Percentiles rank a stretch among this genome's conserved stretches.
phyloP scores from a whole-genome alignment of 2,888 invertebrate species.

The Polymixis flavicincta region DNA sequence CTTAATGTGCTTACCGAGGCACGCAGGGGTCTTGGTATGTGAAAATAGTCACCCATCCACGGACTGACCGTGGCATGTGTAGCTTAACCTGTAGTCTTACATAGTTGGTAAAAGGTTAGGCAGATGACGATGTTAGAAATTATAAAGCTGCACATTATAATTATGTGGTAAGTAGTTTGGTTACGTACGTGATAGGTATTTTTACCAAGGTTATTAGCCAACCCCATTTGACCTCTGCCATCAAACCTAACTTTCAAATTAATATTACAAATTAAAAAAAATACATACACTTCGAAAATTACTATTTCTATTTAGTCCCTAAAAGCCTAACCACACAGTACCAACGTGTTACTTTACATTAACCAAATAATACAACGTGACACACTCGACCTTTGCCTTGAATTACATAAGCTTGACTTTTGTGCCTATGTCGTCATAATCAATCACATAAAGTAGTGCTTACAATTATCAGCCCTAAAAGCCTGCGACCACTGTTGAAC shows the following conservation, averaged over 20 bases:
- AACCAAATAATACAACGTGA: slow-evolving; percentile 24
- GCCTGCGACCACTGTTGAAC: not conserved
- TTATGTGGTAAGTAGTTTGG: not conserved
- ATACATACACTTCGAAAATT: not conserved
- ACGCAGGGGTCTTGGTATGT: too few relatives aligned
- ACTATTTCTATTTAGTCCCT: not conserved
- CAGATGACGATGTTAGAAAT: too few relatives aligned
- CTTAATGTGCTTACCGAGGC: too few relatives aligned
- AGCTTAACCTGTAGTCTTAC: too few relatives aligned
- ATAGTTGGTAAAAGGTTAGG: too few relatives aligned
- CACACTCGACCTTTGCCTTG: slow-evolving; percentile 32
- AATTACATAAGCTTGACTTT: slow-evolving; percentile 13
- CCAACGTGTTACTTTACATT: slow-evolving; percentile 3
- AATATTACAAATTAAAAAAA: slow-evolving; percentile 7
- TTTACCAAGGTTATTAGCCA: not conserved
- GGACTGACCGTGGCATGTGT: too few relatives aligned
- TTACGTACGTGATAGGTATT: not conserved
- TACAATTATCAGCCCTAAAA: not conserved
- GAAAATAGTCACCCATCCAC: too few relatives aligned
- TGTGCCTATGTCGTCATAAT: slow-evolving; percentile 2
- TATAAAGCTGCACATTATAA: not conserved
- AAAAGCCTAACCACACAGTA: slow-evolving; percentile 7
- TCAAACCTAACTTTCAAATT: not conserved
- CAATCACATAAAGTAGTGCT: slow-evolving; percentile 28
- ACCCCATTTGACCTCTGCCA: not conserved